Evolutionary conservation across 2,797 vertebrate species (phyloP).

Genomic region (Balearica regulorum): DNA sequence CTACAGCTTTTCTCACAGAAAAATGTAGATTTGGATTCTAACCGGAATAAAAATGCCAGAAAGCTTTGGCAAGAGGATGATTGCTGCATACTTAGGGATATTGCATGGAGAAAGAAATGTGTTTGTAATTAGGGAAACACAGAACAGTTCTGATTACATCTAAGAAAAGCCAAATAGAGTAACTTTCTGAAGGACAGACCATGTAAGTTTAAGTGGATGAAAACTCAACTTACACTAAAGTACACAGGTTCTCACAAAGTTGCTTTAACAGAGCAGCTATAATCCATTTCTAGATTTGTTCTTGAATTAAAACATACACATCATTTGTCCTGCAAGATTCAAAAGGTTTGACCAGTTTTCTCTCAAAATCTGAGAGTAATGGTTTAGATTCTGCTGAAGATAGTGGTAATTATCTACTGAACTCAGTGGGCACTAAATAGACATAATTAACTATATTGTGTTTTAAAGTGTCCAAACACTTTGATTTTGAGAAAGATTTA

Average conservation of each 20-base stretch:
- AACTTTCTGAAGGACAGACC: conserved; percentile 68
- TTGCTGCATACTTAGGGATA: conserved; percentile 68
- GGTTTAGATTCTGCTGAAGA: background rate
- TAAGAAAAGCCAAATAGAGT: conserved; percentile 57
- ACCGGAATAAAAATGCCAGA: conserved; percentile 69
- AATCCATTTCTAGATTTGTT: background rate
- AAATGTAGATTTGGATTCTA: conserved; percentile 75
- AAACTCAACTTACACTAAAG: conserved; percentile 26
- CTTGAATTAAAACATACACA: background rate
- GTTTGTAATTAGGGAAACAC: conserved; percentile 75
- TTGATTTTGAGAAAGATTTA: background rate
- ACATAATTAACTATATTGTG: background rate
- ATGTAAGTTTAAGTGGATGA: conserved; percentile 52
- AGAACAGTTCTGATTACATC: conserved; percentile 68
- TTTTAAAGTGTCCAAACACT: background rate
- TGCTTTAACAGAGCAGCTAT: background rate
- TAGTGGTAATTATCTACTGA: background rate
- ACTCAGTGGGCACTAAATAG: background rate
- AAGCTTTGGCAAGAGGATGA: conserved; percentile 66
- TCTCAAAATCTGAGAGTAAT: background rate
- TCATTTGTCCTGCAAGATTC: background rate
- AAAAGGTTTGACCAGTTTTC: background rate
- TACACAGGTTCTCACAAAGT: background rate
- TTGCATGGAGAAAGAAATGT: conserved; percentile 70
- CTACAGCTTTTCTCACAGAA: conserved; percentile 74